These are phyloP conservation scores for Microcebus murinus DNA, from an alignment of 2,113 vertebrate genomes.

Conservation along the genomic window DNA sequence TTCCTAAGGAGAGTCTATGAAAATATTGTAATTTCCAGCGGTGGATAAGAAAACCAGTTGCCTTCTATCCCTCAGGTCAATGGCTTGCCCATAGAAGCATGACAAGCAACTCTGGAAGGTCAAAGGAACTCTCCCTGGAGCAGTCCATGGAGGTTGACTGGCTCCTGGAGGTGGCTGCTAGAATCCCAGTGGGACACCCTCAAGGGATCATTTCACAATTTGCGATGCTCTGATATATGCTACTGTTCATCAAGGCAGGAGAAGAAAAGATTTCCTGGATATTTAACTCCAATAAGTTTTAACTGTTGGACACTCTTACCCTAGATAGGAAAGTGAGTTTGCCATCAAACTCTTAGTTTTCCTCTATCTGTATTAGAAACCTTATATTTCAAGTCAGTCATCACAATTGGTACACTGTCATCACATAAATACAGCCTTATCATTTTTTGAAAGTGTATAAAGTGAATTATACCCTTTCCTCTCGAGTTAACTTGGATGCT, in stretches of 20 bases:
- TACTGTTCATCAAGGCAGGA: background rate
- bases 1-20: slow-evolving; percentile 68
- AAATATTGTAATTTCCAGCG: slow-evolving; percentile 73
- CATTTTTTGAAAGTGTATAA: background rate
- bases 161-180: slow-evolving; percentile 55
- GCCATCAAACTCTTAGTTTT: background rate
- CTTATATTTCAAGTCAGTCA: background rate
- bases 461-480: background rate
- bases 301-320: background rate
- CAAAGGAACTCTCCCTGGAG: slow-evolving; percentile 70
- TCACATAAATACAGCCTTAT: background rate
- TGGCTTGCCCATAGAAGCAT: slow-evolving; percentile 63
- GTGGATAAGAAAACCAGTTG: background rate
- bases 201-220: background rate
- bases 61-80: slow-evolving; percentile 47
- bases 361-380: background rate
- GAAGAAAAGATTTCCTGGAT: background rate
- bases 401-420: background rate
- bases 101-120: slow-evolving; percentile 72
- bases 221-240: background rate
- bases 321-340: background rate
- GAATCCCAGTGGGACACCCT: background rate
- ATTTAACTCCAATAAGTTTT: background rate
- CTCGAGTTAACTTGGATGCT: background rate
- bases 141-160: slow-evolving; percentile 30